Base-by-base conservation (phyloP, 2,888 invertebrate genomes). In the Ashinkailepas kermadecensis region DNA sequence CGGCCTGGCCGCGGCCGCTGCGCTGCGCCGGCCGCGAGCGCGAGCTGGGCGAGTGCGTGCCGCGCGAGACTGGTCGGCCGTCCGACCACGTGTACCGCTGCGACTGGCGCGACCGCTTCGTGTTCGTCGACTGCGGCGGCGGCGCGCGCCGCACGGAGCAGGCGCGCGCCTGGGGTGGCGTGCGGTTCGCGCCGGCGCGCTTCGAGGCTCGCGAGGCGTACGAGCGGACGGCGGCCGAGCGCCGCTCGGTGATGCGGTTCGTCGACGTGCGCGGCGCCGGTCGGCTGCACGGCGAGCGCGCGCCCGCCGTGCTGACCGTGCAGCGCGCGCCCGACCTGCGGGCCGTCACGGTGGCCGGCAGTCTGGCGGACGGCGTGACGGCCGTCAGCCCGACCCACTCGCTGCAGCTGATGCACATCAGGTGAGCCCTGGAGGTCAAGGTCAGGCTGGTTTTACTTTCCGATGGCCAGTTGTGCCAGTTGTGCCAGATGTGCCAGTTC, bases 1-100 rank as follows among this genome's bases (percentile, higher is more conserved):
- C 97, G 85, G 95, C 96, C 92, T 98, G 97, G 95, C 95, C 97
- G 0, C 97, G 97, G 87, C 97, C 97, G 0, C 88, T 96, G 80
- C 95, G 91, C 85, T 91, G 91, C 85, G 85, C 86, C 59, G 86
- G 89, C 1, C 86, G 87, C 70, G 90, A 90, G 85, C 84, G 84
- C 4, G 85, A 85, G 2, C 83, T 89, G 74, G 86, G 86, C 23
- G 87, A 88, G 57, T 90, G 90, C 84, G 10, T 9, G 9, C 74
- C 15, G 56, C 87, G 87, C 80, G 90, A 97, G 84, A 89, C 97
- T 58, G 97, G 96, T 86, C 97, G 97, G 0, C 95, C 96, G 86
- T 90, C 95, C 9, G 95, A 93, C 85, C 94, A 95, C 0, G 94
- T 94, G 84, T 90, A 92, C 82, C 93, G 95, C 87, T 92, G 92